A percentile compares a stretch with the other conserved stretches of the same genome.
Evolutionary conservation across 1,140 invertebrate species (phyloP).

Genomic region (Pseudoatta argentina): DNA sequence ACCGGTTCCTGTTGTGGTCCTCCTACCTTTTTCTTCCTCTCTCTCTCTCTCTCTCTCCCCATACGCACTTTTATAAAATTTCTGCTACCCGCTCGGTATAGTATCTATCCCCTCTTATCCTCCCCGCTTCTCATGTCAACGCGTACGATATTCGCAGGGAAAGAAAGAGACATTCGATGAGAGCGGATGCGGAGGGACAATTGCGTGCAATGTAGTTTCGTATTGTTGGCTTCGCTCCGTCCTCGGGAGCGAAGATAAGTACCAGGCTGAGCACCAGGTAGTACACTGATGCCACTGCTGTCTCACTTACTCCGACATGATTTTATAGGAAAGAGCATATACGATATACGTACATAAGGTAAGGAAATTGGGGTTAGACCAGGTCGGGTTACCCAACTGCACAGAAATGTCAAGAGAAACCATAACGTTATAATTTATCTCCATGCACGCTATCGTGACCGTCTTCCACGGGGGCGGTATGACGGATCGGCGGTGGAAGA

Average conservation of each 20-base stretch:
- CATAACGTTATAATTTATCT: conserved; percentile 86
- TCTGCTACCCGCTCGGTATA: neutral
- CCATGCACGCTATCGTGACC: conserved; percentile 81
- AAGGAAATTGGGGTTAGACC: conserved; percentile 83
- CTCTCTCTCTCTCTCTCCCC: neutral
- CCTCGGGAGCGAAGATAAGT: conserved; percentile 73
- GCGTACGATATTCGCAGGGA: conserved; percentile 42
- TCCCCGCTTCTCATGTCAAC: conserved; percentile 39
- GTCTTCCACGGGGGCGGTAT: conserved; percentile 83
- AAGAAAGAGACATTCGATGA: conserved; percentile 83
- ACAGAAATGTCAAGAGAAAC: conserved; percentile 84
- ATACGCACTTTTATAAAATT: conserved; percentile 43
- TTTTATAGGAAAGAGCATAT: conserved; percentile 51
- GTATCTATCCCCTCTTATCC: conserved; percentile 16
- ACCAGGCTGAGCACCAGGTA: conserved; percentile 66
- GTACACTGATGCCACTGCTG: conserved; percentile 25
- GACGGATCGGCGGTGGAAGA: conserved; percentile 81
- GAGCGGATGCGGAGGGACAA: conserved; percentile 86
- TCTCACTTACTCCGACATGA: neutral
- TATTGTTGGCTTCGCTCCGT: conserved; percentile 80
- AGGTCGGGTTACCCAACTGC: conserved; percentile 84
- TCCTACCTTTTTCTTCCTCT: conserved; percentile 64
- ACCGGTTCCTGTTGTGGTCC: conserved; percentile 13
- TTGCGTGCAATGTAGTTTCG: conserved; percentile 81
- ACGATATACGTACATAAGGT: conserved; percentile 71